These are phyloP conservation scores for Scomber colias DNA, from an alignment of 2,113 vertebrate species.

Conservation along the genomic window DNA sequence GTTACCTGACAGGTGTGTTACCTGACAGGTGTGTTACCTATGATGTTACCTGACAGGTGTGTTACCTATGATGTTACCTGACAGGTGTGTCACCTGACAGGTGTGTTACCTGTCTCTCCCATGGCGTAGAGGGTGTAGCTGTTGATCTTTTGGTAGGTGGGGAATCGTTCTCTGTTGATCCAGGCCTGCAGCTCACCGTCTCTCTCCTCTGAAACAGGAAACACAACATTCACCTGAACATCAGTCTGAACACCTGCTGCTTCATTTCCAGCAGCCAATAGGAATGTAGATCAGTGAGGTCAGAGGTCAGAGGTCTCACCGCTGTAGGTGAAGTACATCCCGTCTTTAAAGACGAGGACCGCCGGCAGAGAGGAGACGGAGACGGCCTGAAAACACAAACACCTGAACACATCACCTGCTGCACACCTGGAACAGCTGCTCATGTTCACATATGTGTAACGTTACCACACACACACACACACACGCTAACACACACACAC, in stretches of 20 bases:
- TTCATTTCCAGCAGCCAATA: no score
- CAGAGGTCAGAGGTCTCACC: constrained; percentile 83
- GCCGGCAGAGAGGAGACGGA: constrained; percentile 88
- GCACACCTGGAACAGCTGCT: no score
- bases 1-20: no score
- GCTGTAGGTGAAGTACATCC: constrained; percentile 88
- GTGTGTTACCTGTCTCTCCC: constrained; percentile 89
- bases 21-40: constrained; percentile 75
- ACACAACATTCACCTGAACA: no score
- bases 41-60: no score
- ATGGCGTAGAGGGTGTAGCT: constrained; percentile 92
- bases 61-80: not conserved
- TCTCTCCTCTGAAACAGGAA: constrained; percentile 82
- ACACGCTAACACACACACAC: no score
- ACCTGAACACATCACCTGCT: not conserved
- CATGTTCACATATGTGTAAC: no score
- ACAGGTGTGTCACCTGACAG: not conserved
- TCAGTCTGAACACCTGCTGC: not conserved
- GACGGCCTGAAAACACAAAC: constrained; percentile 83
- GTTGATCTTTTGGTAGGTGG: constrained; percentile 88
- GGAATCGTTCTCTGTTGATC: constrained; percentile 94
- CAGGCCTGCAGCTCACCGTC: constrained; percentile 91
- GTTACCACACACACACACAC: no score
- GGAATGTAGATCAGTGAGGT: not conserved
- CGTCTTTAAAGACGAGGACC: constrained; percentile 95